Conservation (phyloP, 2,113 vertebrate species). For the Hirundichthys speculiger region DNA sequence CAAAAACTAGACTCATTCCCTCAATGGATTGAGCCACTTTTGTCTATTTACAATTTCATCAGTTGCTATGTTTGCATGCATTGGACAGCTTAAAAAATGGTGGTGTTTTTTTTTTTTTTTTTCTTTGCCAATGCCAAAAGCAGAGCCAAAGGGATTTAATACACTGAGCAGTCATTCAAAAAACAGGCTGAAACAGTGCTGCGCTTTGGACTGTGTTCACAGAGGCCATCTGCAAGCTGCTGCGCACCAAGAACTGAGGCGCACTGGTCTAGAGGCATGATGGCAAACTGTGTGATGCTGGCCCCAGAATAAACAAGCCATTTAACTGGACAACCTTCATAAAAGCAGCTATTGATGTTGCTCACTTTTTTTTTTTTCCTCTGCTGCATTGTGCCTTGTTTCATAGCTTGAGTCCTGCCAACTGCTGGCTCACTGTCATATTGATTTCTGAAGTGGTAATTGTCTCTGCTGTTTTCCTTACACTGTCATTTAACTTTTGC, state of each 20-base stretch:
- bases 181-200: conserved; percentile 71
- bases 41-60: conserved; percentile 76
- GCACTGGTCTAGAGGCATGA: conserved; percentile 61
- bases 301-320: conserved; percentile 70
- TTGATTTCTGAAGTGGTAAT: conserved; percentile 60
- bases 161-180: conserved; percentile 70
- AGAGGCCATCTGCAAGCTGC: conserved; percentile 77
- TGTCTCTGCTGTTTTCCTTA: conserved; percentile 48
- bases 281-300: conserved; percentile 66
- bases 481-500: conserved; percentile 65
- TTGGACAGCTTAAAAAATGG: conserved; percentile 67
- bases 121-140: conserved; percentile 53
- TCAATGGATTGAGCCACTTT: conserved; percentile 70
- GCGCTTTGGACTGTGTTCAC: conserved; percentile 73
- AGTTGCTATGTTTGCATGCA: conserved; percentile 68
- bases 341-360: conserved; percentile 64
- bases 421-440: conserved; percentile 53
- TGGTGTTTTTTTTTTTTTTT: conserved; percentile 35
- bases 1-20: conserved; percentile 57
- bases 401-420: conserved; percentile 18
- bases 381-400: conserved; percentile 38
- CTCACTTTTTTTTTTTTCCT: conserved; percentile 7
- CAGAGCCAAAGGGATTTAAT: conserved; percentile 72
- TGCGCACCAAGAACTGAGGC: conserved; percentile 63
- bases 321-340: conserved; percentile 64